Evolutionary conservation across 2,888 invertebrate species (phyloP).

Genomic region (Agapostemon virescens): DNA sequence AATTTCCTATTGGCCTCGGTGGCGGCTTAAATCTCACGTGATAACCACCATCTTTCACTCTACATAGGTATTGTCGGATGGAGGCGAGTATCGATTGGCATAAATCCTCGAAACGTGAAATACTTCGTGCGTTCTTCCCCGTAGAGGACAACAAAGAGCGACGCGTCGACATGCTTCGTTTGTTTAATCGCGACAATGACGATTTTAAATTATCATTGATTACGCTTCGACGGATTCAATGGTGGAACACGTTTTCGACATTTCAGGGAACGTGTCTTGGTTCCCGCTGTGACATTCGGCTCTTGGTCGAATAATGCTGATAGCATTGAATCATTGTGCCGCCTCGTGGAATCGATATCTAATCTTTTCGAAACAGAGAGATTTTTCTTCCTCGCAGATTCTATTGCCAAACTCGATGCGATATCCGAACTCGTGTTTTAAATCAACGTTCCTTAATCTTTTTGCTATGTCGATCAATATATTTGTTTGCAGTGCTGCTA

Average conservation of each 20-base stretch:
- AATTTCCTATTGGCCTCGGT: conserved; percentile 7
- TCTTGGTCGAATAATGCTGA: background rate
- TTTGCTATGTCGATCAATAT: background rate
- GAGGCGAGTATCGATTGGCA: conserved; percentile 18
- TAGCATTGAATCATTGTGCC: background rate
- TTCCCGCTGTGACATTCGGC: background rate
- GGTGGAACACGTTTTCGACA: background rate
- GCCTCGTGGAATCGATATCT: background rate
- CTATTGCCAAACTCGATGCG: background rate
- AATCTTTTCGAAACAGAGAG: background rate
- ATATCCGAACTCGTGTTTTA: background rate
- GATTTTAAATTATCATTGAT: conserved; percentile 15
- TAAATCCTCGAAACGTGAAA: conserved; percentile 25
- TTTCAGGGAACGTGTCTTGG: background rate
- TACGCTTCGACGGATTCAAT: background rate
- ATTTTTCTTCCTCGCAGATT: background rate
- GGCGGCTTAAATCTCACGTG: conserved; percentile 16
- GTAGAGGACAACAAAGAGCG: background rate
- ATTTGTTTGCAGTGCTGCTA: background rate
- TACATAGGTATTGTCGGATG: conserved; percentile 8
- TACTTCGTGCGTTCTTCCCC: background rate
- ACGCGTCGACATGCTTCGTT: background rate
- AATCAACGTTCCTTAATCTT: background rate
- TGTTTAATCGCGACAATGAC: conserved; percentile 1
- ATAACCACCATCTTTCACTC: conserved; percentile 20